Evolutionary conservation across 2,797 vertebrate genomes (phyloP).

Genomic region (Myotis myotis): DNA sequence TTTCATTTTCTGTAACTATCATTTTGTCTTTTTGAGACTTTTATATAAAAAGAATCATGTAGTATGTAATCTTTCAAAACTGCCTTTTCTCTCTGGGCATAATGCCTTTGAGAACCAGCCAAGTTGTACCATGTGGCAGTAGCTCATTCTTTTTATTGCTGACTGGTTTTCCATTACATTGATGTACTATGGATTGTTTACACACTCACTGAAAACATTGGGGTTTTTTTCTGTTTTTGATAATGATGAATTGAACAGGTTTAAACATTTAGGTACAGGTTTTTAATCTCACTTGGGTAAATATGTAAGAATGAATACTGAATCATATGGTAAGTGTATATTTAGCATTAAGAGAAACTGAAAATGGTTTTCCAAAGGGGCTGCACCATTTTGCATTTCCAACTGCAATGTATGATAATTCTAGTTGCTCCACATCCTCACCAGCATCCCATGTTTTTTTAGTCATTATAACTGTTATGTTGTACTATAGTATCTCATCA

Average conservation of each 20-base stretch:
- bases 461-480: neutral
- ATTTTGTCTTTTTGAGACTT: neutral
- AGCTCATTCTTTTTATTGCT: neutral
- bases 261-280: neutral
- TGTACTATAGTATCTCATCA: neutral
- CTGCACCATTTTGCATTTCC: neutral
- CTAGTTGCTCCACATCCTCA: neutral
- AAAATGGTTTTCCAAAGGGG: neutral
- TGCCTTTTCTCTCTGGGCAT: neutral
- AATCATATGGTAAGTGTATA: neutral
- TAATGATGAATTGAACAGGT: neutral
- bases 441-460: neutral
- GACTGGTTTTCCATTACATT: neutral
- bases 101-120: neutral
- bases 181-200: neutral
- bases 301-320: neutral
- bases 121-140: neutral
- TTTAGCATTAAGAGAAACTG: neutral
- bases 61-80: neutral
- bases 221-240: neutral
- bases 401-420: neutral
- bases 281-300: constrained; percentile 28
- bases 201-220: neutral
- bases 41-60: neutral
- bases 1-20: neutral